Conservation (phyloP, 2,888 invertebrate species). For the Drosophila anceps region DNA sequence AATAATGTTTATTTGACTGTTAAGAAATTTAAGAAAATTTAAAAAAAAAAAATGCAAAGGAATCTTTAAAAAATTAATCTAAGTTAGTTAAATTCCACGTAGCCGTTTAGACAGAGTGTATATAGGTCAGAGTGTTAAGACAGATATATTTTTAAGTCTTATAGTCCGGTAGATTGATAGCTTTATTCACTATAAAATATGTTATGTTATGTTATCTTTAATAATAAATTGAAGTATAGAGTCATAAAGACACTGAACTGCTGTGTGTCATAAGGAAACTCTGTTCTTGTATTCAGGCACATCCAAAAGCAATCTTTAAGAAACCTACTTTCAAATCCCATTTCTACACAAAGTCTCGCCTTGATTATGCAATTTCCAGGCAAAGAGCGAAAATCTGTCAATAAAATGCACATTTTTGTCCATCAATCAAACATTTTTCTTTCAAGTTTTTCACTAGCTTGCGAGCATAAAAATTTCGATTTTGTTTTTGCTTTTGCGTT, state of each 20-base stretch:
- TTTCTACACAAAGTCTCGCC: background rate
- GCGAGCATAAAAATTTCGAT: constrained; percentile 12
- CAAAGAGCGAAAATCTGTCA: constrained; percentile 26
- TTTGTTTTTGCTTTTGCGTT: background rate
- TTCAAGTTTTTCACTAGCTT: constrained; percentile 20
- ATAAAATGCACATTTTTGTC: constrained; percentile 31
- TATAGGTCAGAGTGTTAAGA: background rate
- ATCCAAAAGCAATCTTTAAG: background rate
- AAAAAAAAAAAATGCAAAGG: background rate
- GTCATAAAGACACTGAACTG: too few species aligned
- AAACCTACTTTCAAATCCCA: background rate
- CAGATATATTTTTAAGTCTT: too few species aligned
- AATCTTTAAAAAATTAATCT: background rate
- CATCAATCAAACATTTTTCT: constrained; percentile 29
- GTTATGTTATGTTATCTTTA: background rate
- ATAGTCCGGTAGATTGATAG: too few species aligned
- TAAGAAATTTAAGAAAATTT: background rate
- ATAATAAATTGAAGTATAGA: background rate
- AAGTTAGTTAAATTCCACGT: background rate
- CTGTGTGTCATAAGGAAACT: background rate
- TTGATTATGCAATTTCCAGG: constrained; percentile 15
- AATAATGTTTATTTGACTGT: background rate
- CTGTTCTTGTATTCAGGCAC: background rate
- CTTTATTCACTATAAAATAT: too few species aligned
- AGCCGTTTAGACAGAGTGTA: background rate